Evolutionary conservation across 2,113 vertebrate species (phyloP), one percentile per base, ranked within the genome.

Genomic region (Phaetusa simplex): DNA sequence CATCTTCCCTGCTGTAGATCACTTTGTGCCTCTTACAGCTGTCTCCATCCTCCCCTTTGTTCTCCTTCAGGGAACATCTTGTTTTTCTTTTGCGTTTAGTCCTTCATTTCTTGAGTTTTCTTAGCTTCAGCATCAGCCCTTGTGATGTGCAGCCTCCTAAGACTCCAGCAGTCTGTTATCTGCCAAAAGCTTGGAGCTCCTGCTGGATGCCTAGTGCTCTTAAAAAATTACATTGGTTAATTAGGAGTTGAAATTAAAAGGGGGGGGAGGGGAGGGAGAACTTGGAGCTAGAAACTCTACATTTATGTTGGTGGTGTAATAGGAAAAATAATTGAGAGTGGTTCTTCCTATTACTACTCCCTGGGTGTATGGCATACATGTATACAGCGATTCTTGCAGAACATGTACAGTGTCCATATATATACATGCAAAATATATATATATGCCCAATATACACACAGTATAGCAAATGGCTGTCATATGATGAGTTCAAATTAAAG

Each of bases 361-460:
- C 58, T 77, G 50, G 61, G 27, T 36, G 0, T 0, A 8, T 66
- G 19, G 36, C 5, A 24, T 6, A 3, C 1, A 1, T 9, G 15
- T 42, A 11, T 22, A 19, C 23, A 8, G 40, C 26, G 23, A 49
- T 14, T 52, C 5, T 52, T 52, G 22, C 12, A 36, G 36, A 34
- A 47, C 32, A n/a, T 6, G 9, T 69, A 27, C 42, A 4, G 23
- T 55, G 21, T 17, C 5, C 40, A 13, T 52, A 1, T 56, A 2
- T 66, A 4, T 47, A 8, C 14, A 12, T 9, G 6, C 6, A 8
- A 5, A 18, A 20, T n/a, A 24, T 36, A 5, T 20, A 21, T 43
- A 17, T n/a, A 30, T 27, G 12, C 12, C 47, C 17, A 53, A 6
- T 24, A n/a, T 42, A 50, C 5, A 18, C 9, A 15, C 34, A 34